Evolutionary conservation across 2,888 invertebrate genomes (phyloP).

Genomic region (Synergus japonicus): DNA sequence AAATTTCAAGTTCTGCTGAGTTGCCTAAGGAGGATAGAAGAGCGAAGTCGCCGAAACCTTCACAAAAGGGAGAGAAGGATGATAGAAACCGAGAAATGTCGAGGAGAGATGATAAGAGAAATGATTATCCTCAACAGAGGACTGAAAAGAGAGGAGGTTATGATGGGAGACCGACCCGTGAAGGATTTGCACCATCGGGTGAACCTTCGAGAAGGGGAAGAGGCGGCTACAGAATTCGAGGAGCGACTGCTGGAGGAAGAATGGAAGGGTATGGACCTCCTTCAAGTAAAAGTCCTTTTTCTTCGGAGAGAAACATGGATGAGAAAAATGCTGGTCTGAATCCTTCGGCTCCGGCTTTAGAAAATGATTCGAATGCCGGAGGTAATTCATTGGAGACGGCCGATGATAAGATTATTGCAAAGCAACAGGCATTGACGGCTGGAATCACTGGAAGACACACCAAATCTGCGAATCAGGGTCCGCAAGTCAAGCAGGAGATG

Average conservation of each 20-base stretch:
- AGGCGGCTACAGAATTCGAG: constrained; percentile 80
- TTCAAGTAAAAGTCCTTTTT: constrained; percentile 87
- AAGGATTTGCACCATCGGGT: constrained; percentile 91
- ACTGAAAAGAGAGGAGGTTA: constrained; percentile 70
- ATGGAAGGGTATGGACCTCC: constrained; percentile 90
- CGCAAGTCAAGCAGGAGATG: constrained; percentile 58
- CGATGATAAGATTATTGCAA: constrained; percentile 84
- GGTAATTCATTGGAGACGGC: constrained; percentile 69
- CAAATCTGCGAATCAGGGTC: constrained; percentile 67
- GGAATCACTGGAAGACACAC: constrained; percentile 81
- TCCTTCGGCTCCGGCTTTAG: constrained; percentile 66
- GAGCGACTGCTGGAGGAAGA: constrained; percentile 80
- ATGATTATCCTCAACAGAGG: constrained; percentile 64
- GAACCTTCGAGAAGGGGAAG: constrained; percentile 93
- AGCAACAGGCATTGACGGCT: constrained; percentile 83
- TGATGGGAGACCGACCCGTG: constrained; percentile 77
- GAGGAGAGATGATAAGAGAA: constrained; percentile 70
- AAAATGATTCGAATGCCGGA: constrained; percentile 74
- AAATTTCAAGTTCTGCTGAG: constrained; percentile 81
- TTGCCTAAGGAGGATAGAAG: constrained; percentile 80
- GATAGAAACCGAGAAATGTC: constrained; percentile 80
- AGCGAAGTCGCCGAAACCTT: constrained; percentile 79
- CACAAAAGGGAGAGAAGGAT: constrained; percentile 80
- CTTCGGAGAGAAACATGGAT: constrained; percentile 76
- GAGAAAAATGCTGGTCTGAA: constrained; percentile 74